Percentiles rank a stretch among this genome's conserved stretches.
Evolutionary conservation across 1,140 invertebrate genomes (phyloP).

Genomic region (Bombus ignitus): DNA sequence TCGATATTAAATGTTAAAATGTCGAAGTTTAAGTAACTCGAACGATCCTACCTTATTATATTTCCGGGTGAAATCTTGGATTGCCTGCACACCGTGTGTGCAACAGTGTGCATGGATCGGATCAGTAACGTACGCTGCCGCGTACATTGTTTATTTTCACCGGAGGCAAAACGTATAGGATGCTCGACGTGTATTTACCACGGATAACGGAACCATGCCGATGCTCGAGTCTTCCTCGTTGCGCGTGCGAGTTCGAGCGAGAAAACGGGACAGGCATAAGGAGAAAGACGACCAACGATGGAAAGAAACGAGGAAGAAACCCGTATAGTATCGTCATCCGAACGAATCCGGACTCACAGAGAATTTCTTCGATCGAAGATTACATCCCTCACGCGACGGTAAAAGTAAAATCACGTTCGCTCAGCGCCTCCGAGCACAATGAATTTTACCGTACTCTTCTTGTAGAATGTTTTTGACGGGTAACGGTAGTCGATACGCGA

Average conservation of each 20-base stretch:
- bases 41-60: neutral
- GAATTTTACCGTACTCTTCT: slow-evolving; percentile 1
- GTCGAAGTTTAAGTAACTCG: neutral
- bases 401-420: slow-evolving; percentile 43
- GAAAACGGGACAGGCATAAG: slow-evolving; percentile 24
- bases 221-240: slow-evolving; percentile 32
- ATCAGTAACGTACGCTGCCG: slow-evolving; percentile 40
- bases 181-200: slow-evolving; percentile 54
- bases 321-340: slow-evolving; percentile 29
- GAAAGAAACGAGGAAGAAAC: slow-evolving; percentile 49
- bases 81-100: neutral
- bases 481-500: slow-evolving; percentile 41
- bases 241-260: neutral
- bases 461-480: neutral
- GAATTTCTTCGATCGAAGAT: slow-evolving; percentile 40
- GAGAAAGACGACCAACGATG: slow-evolving; percentile 18
- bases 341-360: neutral
- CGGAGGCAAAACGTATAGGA: slow-evolving; percentile 58
- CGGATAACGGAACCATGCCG: slow-evolving; percentile 61
- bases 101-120: neutral
- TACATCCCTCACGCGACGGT: neutral
- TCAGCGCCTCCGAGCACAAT: slow-evolving; percentile 1
- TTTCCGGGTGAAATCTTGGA: neutral
- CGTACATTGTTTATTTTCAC: slow-evolving; percentile 62
- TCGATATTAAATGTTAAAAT: neutral